phyloP scores from a whole-genome alignment of 2,888 invertebrate genomes.

The Lacanobia oleracea region DNA sequence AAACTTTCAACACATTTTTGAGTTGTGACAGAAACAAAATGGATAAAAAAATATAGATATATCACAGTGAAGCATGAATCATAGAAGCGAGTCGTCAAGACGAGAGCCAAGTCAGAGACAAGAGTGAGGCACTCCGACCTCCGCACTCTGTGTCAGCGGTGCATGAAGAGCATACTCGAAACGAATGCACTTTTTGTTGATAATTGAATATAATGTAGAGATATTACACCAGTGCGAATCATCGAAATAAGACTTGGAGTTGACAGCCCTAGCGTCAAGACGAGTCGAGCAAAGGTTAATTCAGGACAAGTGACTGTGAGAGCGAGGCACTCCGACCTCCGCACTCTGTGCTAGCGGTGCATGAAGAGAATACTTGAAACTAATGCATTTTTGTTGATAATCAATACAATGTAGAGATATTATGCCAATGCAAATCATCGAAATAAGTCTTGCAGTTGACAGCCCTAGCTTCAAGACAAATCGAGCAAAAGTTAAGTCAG shows the following conservation, averaged over 20 bases:
- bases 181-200: neutral
- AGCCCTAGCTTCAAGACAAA: conserved; percentile 45
- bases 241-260: neutral
- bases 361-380: neutral
- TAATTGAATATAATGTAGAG: neutral
- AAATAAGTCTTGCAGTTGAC: neutral
- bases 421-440: neutral
- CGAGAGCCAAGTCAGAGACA: too few species aligned
- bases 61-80: too few species aligned
- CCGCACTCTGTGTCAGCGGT: conserved; percentile 14
- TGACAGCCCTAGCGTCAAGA: conserved; percentile 43
- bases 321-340: conserved; percentile 41
- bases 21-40: too few species aligned
- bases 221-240: neutral
- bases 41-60: too few species aligned
- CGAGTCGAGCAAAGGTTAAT: conserved; percentile 58
- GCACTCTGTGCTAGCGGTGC: conserved; percentile 10
- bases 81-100: too few species aligned
- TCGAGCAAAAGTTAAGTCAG: conserved; percentile 60
- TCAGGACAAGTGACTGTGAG: conserved; percentile 57
- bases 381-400: neutral
- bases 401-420: neutral
- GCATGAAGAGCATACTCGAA: neutral
- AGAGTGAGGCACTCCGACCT: conserved; percentile 42
- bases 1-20: too few species aligned